Base-by-base conservation (phyloP, 2,113 vertebrate genomes). In the Sinocyclocheilus grahami region DNA sequence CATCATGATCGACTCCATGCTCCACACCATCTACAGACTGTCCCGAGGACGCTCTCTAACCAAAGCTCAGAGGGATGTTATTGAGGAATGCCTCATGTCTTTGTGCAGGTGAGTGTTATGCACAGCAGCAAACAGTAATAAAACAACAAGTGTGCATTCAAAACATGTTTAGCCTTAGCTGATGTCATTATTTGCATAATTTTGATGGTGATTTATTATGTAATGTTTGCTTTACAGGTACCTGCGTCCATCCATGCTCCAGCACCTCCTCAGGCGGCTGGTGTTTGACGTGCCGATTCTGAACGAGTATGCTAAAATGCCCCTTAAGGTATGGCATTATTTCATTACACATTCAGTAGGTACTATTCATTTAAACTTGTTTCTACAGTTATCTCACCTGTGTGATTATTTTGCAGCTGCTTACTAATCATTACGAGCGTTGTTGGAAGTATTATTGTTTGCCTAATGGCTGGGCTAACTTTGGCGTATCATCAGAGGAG, bases 1-100 rank as follows among this genome's bases (percentile, higher is more conserved):
- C 90, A 97, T 98, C 90, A 98, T 98, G 97, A 97, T 98, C 46
- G 97, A 99, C 93, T 99, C 97, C 84, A 98, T 98, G 97, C 93
- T 99, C 77, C 97, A 99, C 92, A 98, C 97, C 0, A 95, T 99
- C 90, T 99, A 99, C 92, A 95, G 97, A 3, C 94, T 99, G 30
- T 98, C 97, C 14, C 95, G 97, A 0, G 97, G 97, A n/a, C 95
- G 97, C 84, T 97, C 97, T 0, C 96, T 99, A 88, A 99, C 97
- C 39, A 99, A 99, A 91, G 97, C 97, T 1, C 97, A 99, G 88
- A 95, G 97, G 18, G 97, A 99, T 27, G 95, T 97, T 85, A 98
- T 98, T 80, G 97, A 99, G 89, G 97, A 97, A 85, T 98, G 97
- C 55, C 96, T 99, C 16, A 98, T 98, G 97, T 95, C 96, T 0